Base-by-base conservation (phyloP, 2,797 vertebrate genomes). In the Channallabes apus region DNA sequence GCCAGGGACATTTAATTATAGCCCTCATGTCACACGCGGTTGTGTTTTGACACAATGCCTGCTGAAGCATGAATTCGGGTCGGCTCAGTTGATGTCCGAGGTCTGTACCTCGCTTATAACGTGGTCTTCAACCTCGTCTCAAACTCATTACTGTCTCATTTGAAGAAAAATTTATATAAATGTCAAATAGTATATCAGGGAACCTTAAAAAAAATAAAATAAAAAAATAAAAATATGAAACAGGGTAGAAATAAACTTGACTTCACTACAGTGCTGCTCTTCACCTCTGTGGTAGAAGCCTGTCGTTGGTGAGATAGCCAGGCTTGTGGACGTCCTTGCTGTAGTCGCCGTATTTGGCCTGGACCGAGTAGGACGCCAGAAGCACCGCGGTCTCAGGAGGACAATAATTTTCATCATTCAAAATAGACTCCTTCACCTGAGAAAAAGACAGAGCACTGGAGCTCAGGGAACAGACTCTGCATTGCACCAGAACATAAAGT, bases 331-430 rank as follows among this genome's bases (percentile, higher is more conserved):
- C 91, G 77, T 99, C 97, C 92, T 97, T 97, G 95, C 82, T 97
- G 92, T 96, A 98, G 92, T 99, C 98, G 24, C 94, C 96, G 27
- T 98, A 98, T 88, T 99, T 99, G 92, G 98, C 97, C 91, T 99
- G 98, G 82, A 99, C 98, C 56, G 98, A 93, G 56, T 99, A 99
- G 0, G 98, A 99, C 35, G 97, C 98, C 90, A 99, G 93, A 24
- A 99, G 94, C 90, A 99, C 98, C 0, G 98, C 98, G 0, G 97
- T 99, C 95, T 99, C 98, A 14, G 98, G 98, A 69, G 98, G 98
- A 88, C 98, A 99, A 92, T 99, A 99, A 91, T 98, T 98, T 93
- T 99, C 98, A 88, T 99, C 98, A 80, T 98, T 99, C 93, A 99
- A 92, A 90, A 99, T 98, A 0, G 97, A 97, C 94, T 99, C 98